These are phyloP conservation scores for Micropterix aruncella DNA, from an alignment of 2,888 invertebrate species.

Conservation along the genomic window DNA sequence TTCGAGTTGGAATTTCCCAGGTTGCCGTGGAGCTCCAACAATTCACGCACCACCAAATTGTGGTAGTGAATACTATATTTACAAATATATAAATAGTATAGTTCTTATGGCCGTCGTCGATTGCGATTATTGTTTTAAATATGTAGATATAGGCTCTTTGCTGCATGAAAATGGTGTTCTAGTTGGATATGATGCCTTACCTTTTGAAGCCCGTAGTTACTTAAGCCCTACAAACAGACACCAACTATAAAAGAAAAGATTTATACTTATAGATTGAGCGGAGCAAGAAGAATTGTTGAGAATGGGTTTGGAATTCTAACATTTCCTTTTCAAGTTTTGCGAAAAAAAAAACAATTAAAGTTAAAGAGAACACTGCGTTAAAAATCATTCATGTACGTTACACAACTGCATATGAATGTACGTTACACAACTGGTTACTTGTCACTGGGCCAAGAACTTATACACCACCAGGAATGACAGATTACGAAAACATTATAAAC, in stretches of 20 bases:
- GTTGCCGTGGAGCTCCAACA: too few species aligned
- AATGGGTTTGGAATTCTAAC: constrained; percentile 4
- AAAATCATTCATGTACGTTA: constrained; percentile 9
- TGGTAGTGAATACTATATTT: too few species aligned
- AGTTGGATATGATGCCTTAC: constrained; percentile 8
- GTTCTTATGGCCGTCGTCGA: too few species aligned
- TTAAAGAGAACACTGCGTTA: constrained; percentile 9
- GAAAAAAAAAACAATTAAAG: constrained; percentile 10
- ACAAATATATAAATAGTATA: too few species aligned
- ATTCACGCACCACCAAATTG: too few species aligned
- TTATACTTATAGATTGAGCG: constrained; percentile 6
- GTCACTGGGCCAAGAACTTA: constrained; percentile 6
- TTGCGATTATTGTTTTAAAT: too few species aligned
- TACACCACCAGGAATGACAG: constrained; percentile 5
- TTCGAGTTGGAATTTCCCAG: too few species aligned
- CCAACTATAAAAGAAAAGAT: constrained; percentile 5
- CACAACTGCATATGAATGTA: constrained; percentile 7
- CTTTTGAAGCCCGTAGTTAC: constrained; percentile 7
- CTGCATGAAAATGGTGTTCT: constrained; percentile 7
- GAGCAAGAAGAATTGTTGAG: constrained; percentile 8
- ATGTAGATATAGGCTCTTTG: too few species aligned
- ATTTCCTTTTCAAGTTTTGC: constrained; percentile 5
- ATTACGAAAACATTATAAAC: constrained; percentile 9
- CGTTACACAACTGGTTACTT: constrained; percentile 9
- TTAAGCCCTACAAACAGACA: constrained; percentile 6